Percentiles rank a stretch among this genome's conserved stretches.
These are phyloP conservation scores for Osmerus mordax DNA, from an alignment of 2,113 vertebrate genomes.

Conservation along the genomic window DNA sequence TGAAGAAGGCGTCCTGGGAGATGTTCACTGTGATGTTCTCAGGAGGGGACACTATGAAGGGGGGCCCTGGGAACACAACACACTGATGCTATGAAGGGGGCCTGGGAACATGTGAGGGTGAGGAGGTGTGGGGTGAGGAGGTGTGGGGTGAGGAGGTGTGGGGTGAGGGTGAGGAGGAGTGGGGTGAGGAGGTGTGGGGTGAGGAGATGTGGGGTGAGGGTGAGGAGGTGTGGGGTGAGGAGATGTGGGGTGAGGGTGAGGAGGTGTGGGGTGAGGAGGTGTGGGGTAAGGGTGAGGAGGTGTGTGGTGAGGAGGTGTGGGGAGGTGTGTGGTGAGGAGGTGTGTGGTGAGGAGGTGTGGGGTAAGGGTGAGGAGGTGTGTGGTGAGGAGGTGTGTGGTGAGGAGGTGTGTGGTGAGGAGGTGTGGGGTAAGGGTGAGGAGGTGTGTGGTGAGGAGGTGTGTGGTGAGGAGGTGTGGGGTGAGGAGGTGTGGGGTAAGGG, in stretches of 20 bases:
- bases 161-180: too few relatives aligned
- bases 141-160: too few relatives aligned
- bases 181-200: too few relatives aligned
- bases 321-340: too few relatives aligned
- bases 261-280: too few relatives aligned
- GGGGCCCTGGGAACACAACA: conserved; percentile 70
- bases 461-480: background rate
- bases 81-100: conserved; percentile 80
- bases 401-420: background rate
- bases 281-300: too few relatives aligned
- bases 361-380: too few relatives aligned
- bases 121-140: too few relatives aligned
- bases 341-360: background rate
- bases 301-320: too few relatives aligned
- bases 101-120: background rate
- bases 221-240: too few relatives aligned
- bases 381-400: background rate
- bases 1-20: conserved; percentile 98
- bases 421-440: background rate
- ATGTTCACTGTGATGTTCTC: conserved; percentile 99
- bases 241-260: too few relatives aligned
- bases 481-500: background rate
- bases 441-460: background rate
- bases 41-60: conserved; percentile 93
- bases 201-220: too few relatives aligned